Base-by-base conservation (phyloP, 2,888 invertebrate species). In the Acanthosepion esculentum region DNA sequence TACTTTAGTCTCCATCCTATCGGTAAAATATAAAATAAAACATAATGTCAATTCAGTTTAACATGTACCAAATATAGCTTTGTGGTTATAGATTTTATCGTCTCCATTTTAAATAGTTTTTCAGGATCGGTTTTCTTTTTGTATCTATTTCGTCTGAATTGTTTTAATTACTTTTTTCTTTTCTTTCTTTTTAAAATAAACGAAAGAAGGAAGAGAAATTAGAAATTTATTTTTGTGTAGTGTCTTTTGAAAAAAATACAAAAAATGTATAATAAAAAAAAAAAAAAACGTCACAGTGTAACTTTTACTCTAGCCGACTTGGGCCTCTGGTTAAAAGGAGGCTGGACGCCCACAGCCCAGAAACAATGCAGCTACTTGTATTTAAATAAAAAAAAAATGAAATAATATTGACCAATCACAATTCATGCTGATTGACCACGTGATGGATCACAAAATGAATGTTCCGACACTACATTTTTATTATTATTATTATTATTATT, bases 301-400 rank as follows among this genome's bases (percentile, higher is more conserved):
- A 10, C 29, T n/a, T 78, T 78, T n/a, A 78, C 78, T 78, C 78
- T 78, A 78, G 78, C 78, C 78, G 78, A 78, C 78, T 78, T 78
- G 78, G 78, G 78, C 78, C 78, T 78, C 78, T 78, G 78, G 78
- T 78, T n/a, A n/a, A 78, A 78, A 78, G 12, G n/a, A 78, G 78
- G 78, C 78, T 78, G 78, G 78, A 78, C 78, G 78, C 78, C 78
- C 78, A 78, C 78, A 78, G 78, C 78, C 78, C 78, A 78, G 78
- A 78, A 78, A 78, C 78, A 78, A 78, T 78, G 78, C 78, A 78
- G 78, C 78, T 78, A 78, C 78, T 78, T 78, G 78, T 78, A 78
- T 78, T 78, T n/a, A 78, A 78, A 78, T 3, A 6, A 78, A 78
- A 78, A 78, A 78, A 78, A n/a, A 78, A 18, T 78, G 78, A 78